Conservation (phyloP, 1,140 invertebrate species). For the Trichoplusia ni region DNA sequence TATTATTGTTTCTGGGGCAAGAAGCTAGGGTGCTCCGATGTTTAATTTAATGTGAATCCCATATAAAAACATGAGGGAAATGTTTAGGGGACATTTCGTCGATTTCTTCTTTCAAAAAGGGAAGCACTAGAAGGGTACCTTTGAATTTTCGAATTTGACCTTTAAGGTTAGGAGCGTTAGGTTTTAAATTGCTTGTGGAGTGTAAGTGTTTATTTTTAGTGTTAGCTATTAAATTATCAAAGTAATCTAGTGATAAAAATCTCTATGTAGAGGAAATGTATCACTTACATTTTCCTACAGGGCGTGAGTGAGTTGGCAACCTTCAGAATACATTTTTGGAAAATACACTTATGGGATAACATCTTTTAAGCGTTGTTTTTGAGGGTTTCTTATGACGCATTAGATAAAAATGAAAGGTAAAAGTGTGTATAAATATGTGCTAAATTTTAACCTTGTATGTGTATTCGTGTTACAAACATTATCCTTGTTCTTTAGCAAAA, state of each 20-base stretch:
- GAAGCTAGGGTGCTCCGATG: conserved; percentile 11
- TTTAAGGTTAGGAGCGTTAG: neutral
- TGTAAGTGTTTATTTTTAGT: conserved; percentile 2
- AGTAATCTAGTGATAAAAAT: conserved; percentile 29
- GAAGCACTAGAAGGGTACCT: neutral
- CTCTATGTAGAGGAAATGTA: conserved; percentile 23
- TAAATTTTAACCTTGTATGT: too few species aligned
- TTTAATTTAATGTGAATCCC: conserved; percentile 25
- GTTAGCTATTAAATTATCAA: conserved; percentile 28
- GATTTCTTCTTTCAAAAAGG: conserved; percentile 23
- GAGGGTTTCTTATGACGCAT: too few species aligned
- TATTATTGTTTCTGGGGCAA: conserved; percentile 23
- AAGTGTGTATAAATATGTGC: too few species aligned
- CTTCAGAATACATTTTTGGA: neutral
- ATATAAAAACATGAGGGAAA: conserved; percentile 31
- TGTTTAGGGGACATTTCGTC: conserved; percentile 22
- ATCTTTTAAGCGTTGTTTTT: neutral
- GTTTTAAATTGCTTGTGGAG: neutral
- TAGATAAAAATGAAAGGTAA: too few species aligned
- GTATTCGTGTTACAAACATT: too few species aligned
- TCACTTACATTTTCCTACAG: neutral
- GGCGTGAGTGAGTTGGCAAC: neutral
- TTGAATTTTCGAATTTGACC: neutral
- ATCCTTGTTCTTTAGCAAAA: too few species aligned
- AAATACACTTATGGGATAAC: neutral